Base-by-base conservation (phyloP, 37 sponge, comb jelly and placozoan species). In the Lycopodina hypogea region DNA sequence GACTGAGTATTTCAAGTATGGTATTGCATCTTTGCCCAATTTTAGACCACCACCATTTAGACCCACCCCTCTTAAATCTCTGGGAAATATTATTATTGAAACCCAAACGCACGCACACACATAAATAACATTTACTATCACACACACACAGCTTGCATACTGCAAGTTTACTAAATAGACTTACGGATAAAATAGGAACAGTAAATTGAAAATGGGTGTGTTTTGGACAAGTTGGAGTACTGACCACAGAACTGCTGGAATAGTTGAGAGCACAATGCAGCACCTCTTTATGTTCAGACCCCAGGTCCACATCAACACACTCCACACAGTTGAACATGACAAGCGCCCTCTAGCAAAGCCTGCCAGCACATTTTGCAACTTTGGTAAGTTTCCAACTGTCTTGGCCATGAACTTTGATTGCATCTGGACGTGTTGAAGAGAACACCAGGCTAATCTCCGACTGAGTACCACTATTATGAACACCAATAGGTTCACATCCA, bases 181-280 rank as follows among this genome's bases (percentile, higher is more conserved):
- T 83, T 68, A 90, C 91, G 91, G 91, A 73, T 90, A 90, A 48
- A 90, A 86, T 28, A 90, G 80, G 50, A 90, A 90, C 57, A 90
- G 83, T 28, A 84, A 71, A 79, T 90, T 86, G 79, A 86, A 90
- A 29, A 90, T 48, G 12, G 91, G 83, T 1, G 91, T 77, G 14
- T 83, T 80, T 38, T 78, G 74, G 18, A 90, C 39, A n/a, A 90
- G 76, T 35, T 56, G 30, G 17, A 81, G 26, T 1, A 86, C 71
- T 0, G 84, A 81, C 87, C 87, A 86, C 24, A 66, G 55, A 0
- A 90, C 36, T 0, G 69, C 69, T 7, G 78, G 60, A 0, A 88
- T 52, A 7, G 77, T 59, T 30, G 72, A 61, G 32, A 79, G 57
- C 21, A 66, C 60, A n/a, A 76, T 66, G 28, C 81, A 36, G 33